Conservation (phyloP, 2,113 vertebrate species). For the Boleophthalmus pectinirostris region DNA sequence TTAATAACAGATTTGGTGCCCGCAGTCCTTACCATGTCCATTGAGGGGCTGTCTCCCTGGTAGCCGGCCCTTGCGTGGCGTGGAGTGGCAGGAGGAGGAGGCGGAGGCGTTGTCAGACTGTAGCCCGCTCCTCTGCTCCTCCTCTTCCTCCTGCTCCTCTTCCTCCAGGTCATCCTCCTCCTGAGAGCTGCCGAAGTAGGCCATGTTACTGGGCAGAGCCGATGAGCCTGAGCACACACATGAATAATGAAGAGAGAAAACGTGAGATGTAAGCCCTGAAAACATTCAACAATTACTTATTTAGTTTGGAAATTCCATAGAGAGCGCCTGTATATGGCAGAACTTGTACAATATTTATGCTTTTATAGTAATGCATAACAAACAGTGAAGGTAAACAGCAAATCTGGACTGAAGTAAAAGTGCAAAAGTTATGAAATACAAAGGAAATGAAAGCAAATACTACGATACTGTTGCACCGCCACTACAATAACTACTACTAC, state of each 20-base stretch:
- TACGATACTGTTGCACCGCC: too few species aligned
- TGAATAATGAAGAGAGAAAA: constrained; percentile 26
- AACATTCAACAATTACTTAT: constrained; percentile 10
- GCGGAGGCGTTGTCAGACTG: constrained; percentile 73
- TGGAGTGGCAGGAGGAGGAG: constrained; percentile 95
- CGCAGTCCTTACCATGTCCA: constrained; percentile 85
- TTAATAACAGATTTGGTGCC: not conserved
- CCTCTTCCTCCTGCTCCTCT: constrained; percentile 88
- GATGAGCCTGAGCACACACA: constrained; percentile 82
- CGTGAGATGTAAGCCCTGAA: not conserved
- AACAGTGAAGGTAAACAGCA: not conserved
- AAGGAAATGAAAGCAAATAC: too few species aligned
- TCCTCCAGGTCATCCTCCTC: constrained; percentile 92
- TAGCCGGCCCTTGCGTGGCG: constrained; percentile 93
- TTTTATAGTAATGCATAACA: not conserved
- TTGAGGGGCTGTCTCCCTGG: constrained; percentile 87
- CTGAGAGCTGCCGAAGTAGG: constrained; percentile 97
- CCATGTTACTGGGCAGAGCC: constrained; percentile 95
- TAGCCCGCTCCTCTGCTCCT: constrained; percentile 76
- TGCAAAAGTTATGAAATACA: not conserved
- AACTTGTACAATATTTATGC: not conserved
- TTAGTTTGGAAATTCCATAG: not conserved
- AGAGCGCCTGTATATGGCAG: not conserved
- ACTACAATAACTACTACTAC: not conserved
- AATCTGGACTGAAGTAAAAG: not conserved